These are phyloP conservation scores for Cyclina sinensis DNA, from an alignment of 1,140 invertebrate genomes.

Conservation along the genomic window DNA sequence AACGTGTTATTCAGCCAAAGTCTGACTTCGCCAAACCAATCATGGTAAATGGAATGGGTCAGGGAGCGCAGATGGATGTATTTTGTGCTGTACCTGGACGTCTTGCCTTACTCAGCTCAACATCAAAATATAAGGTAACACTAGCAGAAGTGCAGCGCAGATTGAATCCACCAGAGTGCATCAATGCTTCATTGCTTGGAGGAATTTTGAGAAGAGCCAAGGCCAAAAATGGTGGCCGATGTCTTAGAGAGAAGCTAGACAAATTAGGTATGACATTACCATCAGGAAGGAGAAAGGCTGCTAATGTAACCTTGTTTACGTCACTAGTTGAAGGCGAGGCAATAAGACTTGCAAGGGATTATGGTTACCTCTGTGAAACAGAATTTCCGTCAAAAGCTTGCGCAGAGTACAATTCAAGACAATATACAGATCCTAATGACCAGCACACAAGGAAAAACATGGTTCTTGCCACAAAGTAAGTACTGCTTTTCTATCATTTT, in stretches of 20 bases:
- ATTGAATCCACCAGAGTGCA: slow-evolving; percentile 98
- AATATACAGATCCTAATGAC: slow-evolving; percentile 94
- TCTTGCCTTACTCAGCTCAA: slow-evolving; percentile 98
- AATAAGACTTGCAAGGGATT: slow-evolving; percentile 98
- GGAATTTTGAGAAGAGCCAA: slow-evolving; percentile 99
- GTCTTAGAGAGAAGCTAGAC: slow-evolving; percentile 98
- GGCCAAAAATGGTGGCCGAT: slow-evolving; percentile 99
- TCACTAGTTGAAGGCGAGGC: slow-evolving; percentile 99
- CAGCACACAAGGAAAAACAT: slow-evolving; percentile 95
- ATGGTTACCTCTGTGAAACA: slow-evolving; percentile 99
- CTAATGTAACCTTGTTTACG: slow-evolving; percentile 98
- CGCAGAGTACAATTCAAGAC: slow-evolving; percentile 96
- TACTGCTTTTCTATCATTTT: not conserved
- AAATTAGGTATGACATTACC: slow-evolving; percentile 99
- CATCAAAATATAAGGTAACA: slow-evolving; percentile 99
- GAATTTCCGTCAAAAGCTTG: slow-evolving; percentile 98
- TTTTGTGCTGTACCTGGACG: slow-evolving; percentile 98
- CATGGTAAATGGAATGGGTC: slow-evolving; percentile 75
- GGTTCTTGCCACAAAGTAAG: slow-evolving; percentile 91
- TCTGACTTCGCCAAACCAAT: slow-evolving; percentile 39
- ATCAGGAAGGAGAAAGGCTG: slow-evolving; percentile 99
- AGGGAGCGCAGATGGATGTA: slow-evolving; percentile 87
- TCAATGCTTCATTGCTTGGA: slow-evolving; percentile 99
- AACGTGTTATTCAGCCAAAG: slow-evolving; percentile 53
- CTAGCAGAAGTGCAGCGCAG: slow-evolving; percentile 99